Base-by-base conservation (phyloP, 2,888 invertebrate species). In the Conchocele bisecta region DNA sequence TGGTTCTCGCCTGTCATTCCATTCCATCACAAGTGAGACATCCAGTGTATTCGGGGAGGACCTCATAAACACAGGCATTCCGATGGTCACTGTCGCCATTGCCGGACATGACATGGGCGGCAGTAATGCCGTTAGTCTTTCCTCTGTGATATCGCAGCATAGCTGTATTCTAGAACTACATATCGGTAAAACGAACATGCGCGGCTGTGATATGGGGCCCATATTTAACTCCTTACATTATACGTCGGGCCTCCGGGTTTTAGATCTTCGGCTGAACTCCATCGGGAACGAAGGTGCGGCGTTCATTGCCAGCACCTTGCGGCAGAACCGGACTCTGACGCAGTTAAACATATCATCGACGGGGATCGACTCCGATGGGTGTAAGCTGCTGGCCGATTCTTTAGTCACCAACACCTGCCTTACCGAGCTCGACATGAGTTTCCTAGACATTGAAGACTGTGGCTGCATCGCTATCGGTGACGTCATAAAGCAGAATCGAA, bases 361-460 rank as follows among this genome's bases (percentile, higher is more conserved):
- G 1, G 86, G 86, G 11, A 75, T 90, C 29, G 84, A 86, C 41
- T 72, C 79, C 22, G 71, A 78, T 3, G 87, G 88, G 4, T 86
- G 85, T 56, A 75, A 79, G 53, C 69, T 64, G 1, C 64, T 90
- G 5, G 66, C 85, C n/a, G 71, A 78, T 24, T 83, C 86, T 2
- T 69, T 89, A 17, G 60, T 79, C 35, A 65, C 65, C 15, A 89
- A 86, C 68, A 77, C 66, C 17, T 64, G 82, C 6, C 71, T 89
- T 13, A 68, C 74, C 15, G 89, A 89, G n/a, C 78, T 90, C n/a
- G 89, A 90, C 71, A 69, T 89, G 35, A 89, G 90, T 59, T 90
- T 90, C 64, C 85, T 89, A 22, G 90, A 90, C 50, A 80, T 89
- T 7, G 81, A 83, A 2, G 89, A 89, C 56, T 77, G 69, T 6